A percentile compares a stretch with the other conserved stretches of the same genome.
phyloP scores from a whole-genome alignment of 2,888 invertebrate species.

The Oscheius myriophilus region DNA sequence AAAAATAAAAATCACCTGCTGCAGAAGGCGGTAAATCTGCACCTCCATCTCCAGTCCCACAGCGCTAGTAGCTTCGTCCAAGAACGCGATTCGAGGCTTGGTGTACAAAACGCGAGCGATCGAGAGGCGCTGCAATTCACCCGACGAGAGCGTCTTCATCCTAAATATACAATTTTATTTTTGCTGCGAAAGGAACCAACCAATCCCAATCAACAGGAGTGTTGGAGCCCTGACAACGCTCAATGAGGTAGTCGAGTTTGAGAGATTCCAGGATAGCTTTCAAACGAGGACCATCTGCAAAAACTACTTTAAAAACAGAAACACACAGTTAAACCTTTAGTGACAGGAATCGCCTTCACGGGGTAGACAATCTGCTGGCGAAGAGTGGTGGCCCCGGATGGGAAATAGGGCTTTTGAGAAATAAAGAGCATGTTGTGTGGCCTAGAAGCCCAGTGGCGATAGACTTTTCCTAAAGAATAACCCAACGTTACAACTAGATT shows the following conservation, averaged over 20 bases:
- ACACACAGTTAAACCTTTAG: slow-evolving; percentile 40
- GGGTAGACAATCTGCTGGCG: slow-evolving; percentile 73
- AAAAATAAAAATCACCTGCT: slow-evolving; percentile 38
- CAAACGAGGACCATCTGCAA: slow-evolving; percentile 54
- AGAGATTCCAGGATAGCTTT: slow-evolving; percentile 59
- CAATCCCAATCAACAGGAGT: slow-evolving; percentile 66
- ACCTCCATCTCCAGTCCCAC: slow-evolving; percentile 65
- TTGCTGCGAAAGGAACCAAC: slow-evolving; percentile 33
- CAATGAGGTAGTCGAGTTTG: slow-evolving; percentile 62
- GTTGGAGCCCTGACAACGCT: slow-evolving; percentile 66
- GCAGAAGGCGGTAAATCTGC: slow-evolving; percentile 58
- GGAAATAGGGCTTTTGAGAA: slow-evolving; percentile 76
- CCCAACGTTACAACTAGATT: neutral
- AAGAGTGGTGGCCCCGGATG: slow-evolving; percentile 74
- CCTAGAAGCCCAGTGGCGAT: slow-evolving; percentile 62
- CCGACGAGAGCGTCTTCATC: slow-evolving; percentile 87
- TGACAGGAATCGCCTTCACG: slow-evolving; percentile 60
- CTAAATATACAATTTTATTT: slow-evolving; percentile 18
- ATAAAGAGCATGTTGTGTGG: slow-evolving; percentile 72
- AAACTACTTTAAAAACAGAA: neutral
- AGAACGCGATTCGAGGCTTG: slow-evolving; percentile 76
- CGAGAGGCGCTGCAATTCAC: slow-evolving; percentile 94
- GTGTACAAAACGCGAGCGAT: slow-evolving; percentile 94
- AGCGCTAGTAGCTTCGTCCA: slow-evolving; percentile 97
- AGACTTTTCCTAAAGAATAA: slow-evolving; percentile 56